These are phyloP conservation scores for Cheirogaleus medius DNA, from an alignment of 2,113 vertebrate species.

Conservation along the genomic window DNA sequence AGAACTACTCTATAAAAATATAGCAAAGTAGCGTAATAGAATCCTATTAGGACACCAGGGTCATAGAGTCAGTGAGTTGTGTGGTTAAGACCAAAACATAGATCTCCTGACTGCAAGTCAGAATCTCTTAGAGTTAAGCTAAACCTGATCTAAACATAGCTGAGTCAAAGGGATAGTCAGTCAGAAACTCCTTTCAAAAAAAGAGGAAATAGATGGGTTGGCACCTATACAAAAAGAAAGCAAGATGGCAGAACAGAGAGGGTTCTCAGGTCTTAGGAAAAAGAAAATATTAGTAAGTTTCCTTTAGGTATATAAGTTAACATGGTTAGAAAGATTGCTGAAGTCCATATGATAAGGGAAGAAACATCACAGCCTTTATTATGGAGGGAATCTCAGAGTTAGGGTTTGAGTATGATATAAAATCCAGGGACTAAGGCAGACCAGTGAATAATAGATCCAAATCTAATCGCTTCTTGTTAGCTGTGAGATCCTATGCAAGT, in stretches of 20 bases:
- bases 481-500: not conserved
- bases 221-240: not conserved
- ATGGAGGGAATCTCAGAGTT: not conserved
- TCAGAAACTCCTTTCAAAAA: not conserved
- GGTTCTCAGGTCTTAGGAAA: not conserved
- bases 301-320: not conserved
- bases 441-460: not conserved
- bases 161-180: not conserved
- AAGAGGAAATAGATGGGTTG: not conserved
- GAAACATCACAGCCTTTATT: not conserved
- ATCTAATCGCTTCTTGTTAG: not conserved
- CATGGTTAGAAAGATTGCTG: not conserved
- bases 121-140: not conserved
- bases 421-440: not conserved
- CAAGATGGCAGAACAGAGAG: not conserved
- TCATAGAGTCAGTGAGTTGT: not conserved
- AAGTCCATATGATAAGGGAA: not conserved
- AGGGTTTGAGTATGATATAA: not conserved
- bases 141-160: not conserved
- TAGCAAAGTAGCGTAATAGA: not conserved
- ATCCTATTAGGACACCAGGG: not conserved
- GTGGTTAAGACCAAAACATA: not conserved
- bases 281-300: not conserved
- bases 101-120: not conserved
- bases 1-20: not conserved